Base-by-base conservation (phyloP, 2,113 vertebrate species). In the Fulmarus glacialis region DNA sequence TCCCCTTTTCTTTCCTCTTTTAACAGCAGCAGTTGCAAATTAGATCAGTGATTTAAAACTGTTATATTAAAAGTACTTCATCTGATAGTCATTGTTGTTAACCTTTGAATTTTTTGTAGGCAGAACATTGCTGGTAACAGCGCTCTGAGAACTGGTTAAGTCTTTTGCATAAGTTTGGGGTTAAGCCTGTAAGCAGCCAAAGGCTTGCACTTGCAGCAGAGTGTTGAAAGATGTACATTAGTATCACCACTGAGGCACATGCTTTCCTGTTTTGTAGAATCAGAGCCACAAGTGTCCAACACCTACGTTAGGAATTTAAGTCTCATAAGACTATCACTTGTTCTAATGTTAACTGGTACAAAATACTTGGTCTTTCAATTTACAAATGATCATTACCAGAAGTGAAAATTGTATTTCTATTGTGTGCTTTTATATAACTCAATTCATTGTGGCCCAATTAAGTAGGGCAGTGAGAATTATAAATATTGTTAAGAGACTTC, bases 171-270 rank as follows among this genome's bases (percentile, higher is more conserved):
- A 85, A 48, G 4, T 48, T 38, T 48, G 16, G 14, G 23, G 15
- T 50, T 72, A 53, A 79, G 14, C 11, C 22, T 55, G 26, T 40
- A 36, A 60, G 32, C 26, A 48, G 16, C 26, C n/a, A 64, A 71
- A 63, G 48, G 23, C 78, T 75, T 56, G 18, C 23, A 23, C 19
- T 71, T 77, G 58, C 43, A 71, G 34, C 20, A 59, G 43, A 64
- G 11, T 6, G 5, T 53, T 0, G 0, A 43, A 71, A 72, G 50
- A 19, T 9, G 4, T 38, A 15, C 8, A 2, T 42, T 72, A 53
- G 12, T 29, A 20, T 32, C 21, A 36, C 11, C 18, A 34, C 34
- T 21, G 20, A 77, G 36, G 50, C 27, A 40, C 7, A 14, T 8
- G 11, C 19, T 77, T 58, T 58, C 43, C 34, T 82, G 7, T 21